Conservation (phyloP, 2,797 vertebrate genomes). For the Fringilla coelebs region DNA sequence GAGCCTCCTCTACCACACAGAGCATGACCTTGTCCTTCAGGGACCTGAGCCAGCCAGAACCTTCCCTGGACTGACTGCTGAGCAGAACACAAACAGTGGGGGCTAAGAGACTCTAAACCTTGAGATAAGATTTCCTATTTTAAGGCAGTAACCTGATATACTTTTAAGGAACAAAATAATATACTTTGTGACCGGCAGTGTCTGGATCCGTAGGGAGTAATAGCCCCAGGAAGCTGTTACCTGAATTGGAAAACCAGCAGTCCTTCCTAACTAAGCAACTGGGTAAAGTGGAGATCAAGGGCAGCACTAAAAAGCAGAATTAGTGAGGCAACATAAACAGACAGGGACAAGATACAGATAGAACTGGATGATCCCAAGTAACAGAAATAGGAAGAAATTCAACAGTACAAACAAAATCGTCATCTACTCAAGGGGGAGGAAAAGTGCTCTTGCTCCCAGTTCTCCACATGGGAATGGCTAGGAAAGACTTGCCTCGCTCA, state of each 20-base stretch:
- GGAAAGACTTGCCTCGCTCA: rapidly evolving
- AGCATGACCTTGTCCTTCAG: not conserved
- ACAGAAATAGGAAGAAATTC: not conserved
- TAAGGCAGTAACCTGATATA: not conserved
- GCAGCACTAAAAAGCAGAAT: not conserved
- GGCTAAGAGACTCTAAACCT: not conserved
- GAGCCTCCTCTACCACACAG: not conserved
- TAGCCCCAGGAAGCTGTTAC: not conserved
- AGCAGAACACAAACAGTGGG: not conserved
- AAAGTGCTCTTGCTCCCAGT: not conserved
- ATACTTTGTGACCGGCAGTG: not conserved
- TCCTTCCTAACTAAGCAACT: not conserved
- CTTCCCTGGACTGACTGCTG: not conserved
- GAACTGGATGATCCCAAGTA: not conserved
- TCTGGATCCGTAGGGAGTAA: not conserved
- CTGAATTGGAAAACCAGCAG: not conserved
- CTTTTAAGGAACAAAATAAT: not conserved
- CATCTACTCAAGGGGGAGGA: not conserved
- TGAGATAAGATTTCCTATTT: not conserved
- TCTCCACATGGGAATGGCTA: not conserved
- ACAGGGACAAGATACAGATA: not conserved
- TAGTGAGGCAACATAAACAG: not conserved
- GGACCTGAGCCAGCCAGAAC: not conserved
- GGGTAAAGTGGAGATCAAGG: not conserved
- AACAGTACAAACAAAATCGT: not conserved